Percentiles rank a stretch among this genome's conserved stretches.
Conservation (phyloP, 2,888 invertebrate genomes). For the Pachliopta kotzebuea region DNA sequence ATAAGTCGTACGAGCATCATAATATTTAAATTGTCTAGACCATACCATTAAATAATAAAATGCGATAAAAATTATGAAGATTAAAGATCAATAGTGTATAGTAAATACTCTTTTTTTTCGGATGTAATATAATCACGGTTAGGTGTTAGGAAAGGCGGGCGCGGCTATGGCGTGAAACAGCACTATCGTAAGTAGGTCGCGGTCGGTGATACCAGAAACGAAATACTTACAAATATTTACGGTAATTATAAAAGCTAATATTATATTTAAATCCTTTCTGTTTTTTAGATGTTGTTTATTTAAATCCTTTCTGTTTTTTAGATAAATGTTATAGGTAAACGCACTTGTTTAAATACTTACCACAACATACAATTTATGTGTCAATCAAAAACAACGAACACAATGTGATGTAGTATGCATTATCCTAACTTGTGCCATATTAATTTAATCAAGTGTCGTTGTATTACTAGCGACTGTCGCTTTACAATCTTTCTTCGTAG, state of each 20-base stretch:
- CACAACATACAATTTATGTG: too few relatives aligned
- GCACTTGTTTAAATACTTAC: too few relatives aligned
- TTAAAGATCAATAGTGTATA: conserved; percentile 25
- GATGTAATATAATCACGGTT: conserved; percentile 25
- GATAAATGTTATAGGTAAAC: too few relatives aligned
- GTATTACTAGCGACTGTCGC: too few relatives aligned
- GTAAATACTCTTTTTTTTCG: conserved; percentile 29
- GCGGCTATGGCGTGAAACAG: conserved; percentile 16
- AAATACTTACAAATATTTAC: conserved; percentile 8
- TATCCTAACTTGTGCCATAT: too few relatives aligned
- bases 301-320: too few relatives aligned
- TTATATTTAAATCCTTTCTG: background rate
- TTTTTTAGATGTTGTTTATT: too few relatives aligned
- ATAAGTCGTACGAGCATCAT: background rate
- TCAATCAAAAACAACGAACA: too few relatives aligned
- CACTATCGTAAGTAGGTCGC: conserved; percentile 17
- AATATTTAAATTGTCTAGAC: background rate
- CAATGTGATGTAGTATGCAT: too few relatives aligned
- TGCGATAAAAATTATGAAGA: conserved; percentile 1
- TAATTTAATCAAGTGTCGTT: too few relatives aligned
- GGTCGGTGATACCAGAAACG: conserved; percentile 8
- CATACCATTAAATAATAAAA: background rate
- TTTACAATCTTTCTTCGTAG: too few relatives aligned
- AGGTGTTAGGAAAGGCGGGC: conserved; percentile 11
- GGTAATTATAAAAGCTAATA: conserved; percentile 1